phyloP scores from a whole-genome alignment of 2,888 invertebrate species.

The Cerceris rybyensis region DNA sequence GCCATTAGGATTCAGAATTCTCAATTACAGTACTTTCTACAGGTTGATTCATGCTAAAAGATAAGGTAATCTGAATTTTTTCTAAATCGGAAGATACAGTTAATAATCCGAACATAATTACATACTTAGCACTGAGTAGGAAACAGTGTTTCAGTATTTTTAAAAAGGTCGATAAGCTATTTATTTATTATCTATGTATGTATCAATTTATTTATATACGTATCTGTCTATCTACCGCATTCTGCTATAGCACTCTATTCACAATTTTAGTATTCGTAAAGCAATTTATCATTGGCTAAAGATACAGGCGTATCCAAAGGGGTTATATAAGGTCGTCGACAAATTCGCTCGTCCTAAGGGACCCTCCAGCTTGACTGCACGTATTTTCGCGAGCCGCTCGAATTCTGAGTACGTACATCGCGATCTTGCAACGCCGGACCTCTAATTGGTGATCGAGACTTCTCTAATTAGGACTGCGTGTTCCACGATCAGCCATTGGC shows the following conservation, averaged over 20 bases:
- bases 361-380: neutral
- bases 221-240: no score
- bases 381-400: conserved; percentile 34
- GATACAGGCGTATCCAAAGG: neutral
- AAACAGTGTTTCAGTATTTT: no score
- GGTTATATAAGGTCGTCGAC: neutral
- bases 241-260: no score
- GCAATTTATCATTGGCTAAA: neutral
- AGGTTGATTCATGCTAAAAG: conserved; percentile 26
- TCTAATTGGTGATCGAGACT: conserved; percentile 64
- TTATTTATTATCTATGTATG: no score
- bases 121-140: no score
- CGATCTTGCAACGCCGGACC: conserved; percentile 40
- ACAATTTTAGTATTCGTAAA: no score
- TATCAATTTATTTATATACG: no score
- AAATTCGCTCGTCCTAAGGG: neutral
- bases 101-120: neutral
- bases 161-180: no score
- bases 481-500: conserved; percentile 67
- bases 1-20: conserved; percentile 31
- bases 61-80: conserved; percentile 33
- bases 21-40: conserved; percentile 34
- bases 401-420: conserved; percentile 25
- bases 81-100: conserved; percentile 15
- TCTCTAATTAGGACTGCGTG: conserved; percentile 60